Evolutionary conservation across 2,797 vertebrate species (phyloP).

Genomic region (Acanthopagrus latus): DNA sequence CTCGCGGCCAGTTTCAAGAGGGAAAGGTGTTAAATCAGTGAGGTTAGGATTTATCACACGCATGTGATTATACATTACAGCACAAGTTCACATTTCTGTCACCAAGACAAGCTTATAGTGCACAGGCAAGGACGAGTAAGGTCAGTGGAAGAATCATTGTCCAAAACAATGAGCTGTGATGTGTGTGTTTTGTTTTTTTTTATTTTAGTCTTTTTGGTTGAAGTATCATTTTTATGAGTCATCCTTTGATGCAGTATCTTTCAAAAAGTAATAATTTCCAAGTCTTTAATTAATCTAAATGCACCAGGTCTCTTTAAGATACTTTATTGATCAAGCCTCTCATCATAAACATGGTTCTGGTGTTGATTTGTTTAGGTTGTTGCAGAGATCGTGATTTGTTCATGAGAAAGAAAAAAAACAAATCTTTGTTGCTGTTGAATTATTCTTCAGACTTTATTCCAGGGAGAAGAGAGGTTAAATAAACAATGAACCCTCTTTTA

Average conservation of each 20-base stretch:
- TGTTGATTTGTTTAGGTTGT: conserved; percentile 17
- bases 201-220: conserved; percentile 9
- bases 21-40: conserved; percentile 64
- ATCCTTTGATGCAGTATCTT: conserved; percentile 1
- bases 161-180: conserved; percentile 23
- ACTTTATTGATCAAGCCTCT: neutral
- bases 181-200: neutral
- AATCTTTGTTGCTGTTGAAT: conserved; percentile 18
- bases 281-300: conserved; percentile 18
- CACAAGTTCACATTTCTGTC: conserved; percentile 66
- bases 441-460: conserved; percentile 39
- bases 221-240: conserved; percentile 2
- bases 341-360: neutral
- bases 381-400: conserved; percentile 33
- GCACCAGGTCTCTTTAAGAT: conserved; percentile 8
- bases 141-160: conserved; percentile 57
- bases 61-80: conserved; percentile 75
- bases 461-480: conserved; percentile 42
- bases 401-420: conserved; percentile 2
- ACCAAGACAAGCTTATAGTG: conserved; percentile 48
- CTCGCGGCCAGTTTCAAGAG: conserved; percentile 48
- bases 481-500: conserved; percentile 39
- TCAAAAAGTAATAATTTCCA: neutral
- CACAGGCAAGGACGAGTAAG: conserved; percentile 71
- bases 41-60: conserved; percentile 72